A percentile compares a stretch with the other conserved stretches of the same genome.
These are phyloP conservation scores for Pycnonotus jocosus DNA, from an alignment of 2,113 vertebrate genomes.

Conservation along the genomic window DNA sequence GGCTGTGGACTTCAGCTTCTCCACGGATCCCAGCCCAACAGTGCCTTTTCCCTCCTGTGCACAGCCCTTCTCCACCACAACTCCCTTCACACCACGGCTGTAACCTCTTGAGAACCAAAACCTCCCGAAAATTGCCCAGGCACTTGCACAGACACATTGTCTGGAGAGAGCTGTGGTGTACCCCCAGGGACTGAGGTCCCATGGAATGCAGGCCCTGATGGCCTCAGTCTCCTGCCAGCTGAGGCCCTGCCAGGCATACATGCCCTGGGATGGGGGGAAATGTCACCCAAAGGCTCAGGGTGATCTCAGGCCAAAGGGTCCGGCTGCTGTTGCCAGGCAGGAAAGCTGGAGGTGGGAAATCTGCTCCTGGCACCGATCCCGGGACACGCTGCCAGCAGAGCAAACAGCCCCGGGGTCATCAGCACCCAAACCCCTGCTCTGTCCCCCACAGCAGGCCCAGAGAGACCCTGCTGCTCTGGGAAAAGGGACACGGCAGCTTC, in stretches of 20 bases:
- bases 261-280: not conserved
- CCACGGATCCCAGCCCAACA: not conserved
- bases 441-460: accelerated
- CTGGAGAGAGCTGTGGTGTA: accelerated
- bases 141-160: not conserved
- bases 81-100: not conserved
- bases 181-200: not conserved
- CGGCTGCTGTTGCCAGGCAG: accelerated
- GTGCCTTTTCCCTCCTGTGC: not conserved
- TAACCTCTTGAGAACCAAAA: not conserved
- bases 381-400: accelerated
- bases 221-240: not conserved
- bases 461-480: not conserved
- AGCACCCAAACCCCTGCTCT: not conserved
- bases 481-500: not conserved
- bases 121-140: not conserved
- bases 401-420: not conserved
- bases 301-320: not conserved
- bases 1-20: not conserved
- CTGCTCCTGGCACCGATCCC: not conserved
- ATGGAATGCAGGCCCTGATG: not conserved
- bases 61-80: not conserved
- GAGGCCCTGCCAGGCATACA: not conserved
- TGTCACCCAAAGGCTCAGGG: not conserved
- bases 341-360: not conserved